Evolutionary conservation across 2,113 vertebrate genomes (phyloP).

Genomic region (Procavia capensis): DNA sequence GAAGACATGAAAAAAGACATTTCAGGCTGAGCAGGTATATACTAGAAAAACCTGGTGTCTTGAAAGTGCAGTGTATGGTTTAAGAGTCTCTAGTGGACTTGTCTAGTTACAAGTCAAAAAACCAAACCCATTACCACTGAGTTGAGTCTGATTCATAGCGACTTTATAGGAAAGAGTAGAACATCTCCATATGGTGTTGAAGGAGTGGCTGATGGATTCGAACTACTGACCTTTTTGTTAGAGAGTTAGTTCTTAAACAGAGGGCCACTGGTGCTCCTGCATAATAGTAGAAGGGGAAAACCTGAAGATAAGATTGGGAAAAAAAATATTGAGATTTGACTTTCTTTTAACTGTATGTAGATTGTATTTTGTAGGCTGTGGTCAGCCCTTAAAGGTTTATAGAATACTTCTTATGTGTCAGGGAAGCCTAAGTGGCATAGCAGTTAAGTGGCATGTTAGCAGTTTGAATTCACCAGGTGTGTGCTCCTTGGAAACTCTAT

Average conservation of each 20-base stretch:
- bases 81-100: neutral
- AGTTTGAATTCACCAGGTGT: no score
- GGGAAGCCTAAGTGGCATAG: no score
- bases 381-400: neutral
- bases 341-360: neutral
- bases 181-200: no score
- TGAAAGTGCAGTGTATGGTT: neutral
- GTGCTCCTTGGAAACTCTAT: no score
- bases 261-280: neutral
- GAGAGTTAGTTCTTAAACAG: no score
- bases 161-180: no score
- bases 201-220: no score
- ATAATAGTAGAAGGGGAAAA: neutral
- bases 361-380: neutral
- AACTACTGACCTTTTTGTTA: no score
- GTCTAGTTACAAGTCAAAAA: neutral
- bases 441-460: no score
- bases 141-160: no score
- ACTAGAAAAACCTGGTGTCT: neutral
- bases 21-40: neutral
- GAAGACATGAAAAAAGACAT: neutral
- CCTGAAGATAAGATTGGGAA: neutral
- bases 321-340: neutral
- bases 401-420: neutral
- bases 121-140: no score